phyloP scores from a whole-genome alignment of 2,113 vertebrate genomes.

The Rhombomys opimus region DNA sequence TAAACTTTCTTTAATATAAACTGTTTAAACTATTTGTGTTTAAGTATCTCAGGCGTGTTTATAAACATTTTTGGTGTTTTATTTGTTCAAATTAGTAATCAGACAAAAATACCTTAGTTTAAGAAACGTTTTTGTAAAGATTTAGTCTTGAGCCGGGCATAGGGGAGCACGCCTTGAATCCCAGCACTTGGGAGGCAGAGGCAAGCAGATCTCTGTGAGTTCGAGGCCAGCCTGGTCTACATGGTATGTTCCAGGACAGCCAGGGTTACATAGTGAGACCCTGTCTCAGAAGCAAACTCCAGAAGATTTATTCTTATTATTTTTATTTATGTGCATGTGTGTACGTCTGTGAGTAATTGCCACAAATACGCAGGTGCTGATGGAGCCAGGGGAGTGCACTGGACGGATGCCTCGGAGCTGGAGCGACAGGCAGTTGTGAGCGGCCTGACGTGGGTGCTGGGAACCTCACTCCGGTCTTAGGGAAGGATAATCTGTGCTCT shows the following conservation, averaged over 20 bases:
- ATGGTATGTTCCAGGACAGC: neutral
- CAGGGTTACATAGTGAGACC: neutral
- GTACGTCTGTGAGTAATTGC: neutral
- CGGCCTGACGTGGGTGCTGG: neutral
- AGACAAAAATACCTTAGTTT: neutral
- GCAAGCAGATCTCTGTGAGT: neutral
- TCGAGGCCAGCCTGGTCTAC: neutral
- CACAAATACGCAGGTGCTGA: neutral
- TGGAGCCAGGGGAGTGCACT: neutral
- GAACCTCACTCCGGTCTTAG: neutral
- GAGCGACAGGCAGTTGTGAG: neutral
- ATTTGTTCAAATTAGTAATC: constrained; percentile 1
- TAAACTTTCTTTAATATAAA: neutral
- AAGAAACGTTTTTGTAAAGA: neutral
- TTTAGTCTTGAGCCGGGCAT: neutral
- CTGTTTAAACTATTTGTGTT: neutral
- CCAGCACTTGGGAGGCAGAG: neutral
- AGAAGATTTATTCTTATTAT: neutral
- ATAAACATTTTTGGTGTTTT: neutral
- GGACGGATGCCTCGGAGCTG: neutral
- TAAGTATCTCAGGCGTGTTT: neutral
- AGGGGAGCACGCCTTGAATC: neutral
- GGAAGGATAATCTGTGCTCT: neutral
- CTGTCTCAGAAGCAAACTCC: neutral
- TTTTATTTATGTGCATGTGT: neutral